Base-by-base conservation (phyloP, 2,888 invertebrate genomes). In the Colostygia pectinataria region DNA sequence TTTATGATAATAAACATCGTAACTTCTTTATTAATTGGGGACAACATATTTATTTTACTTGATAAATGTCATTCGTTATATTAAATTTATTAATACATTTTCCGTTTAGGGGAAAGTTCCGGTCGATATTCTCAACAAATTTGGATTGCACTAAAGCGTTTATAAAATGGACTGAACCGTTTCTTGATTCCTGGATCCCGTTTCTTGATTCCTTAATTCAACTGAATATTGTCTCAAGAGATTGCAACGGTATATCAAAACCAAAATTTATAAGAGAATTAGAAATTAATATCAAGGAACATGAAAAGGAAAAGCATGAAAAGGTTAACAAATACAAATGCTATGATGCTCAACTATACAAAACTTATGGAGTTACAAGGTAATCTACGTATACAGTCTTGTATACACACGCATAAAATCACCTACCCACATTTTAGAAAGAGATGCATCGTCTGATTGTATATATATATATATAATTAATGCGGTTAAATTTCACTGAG, bases 161-260 rank as follows among this genome's bases (percentile, higher is more conserved):
- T 9, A 34, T 65, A 10, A 47, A 56, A 46, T 58, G 61, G 57
- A 51, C 34, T 7, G 48, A 54, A 7, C 27, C 57, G n/a, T n/a
- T n/a, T n/a, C n/a, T n/a, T n/a, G n/a, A n/a, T n/a, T n/a, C n/a
- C 9, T 63, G 63, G 65, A 34, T 59, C 0, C 13, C 49, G n/a
- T 60, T 61, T 12, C 37, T 65, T 4, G 65, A 63, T 37, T 55
- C 57, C 5, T 32, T 63, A 4, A 48, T 65, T 8, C 63, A 65
- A 53, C 20, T 65, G 3, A 57, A 57, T 33, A 41, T 31, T 5
- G 7, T 63, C n/a, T 44, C 42, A 7, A 53, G 50, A 39, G 40
- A 53, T 34, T 31, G 45, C 24, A 45, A 55, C 10, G 61, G 61
- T 1, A 31, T 60, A 36, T 46, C 56, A 7, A 48, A 52, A 28